Evolutionary conservation across 2,113 vertebrate species (phyloP).

Genomic region (Hiodon alosoides): DNA sequence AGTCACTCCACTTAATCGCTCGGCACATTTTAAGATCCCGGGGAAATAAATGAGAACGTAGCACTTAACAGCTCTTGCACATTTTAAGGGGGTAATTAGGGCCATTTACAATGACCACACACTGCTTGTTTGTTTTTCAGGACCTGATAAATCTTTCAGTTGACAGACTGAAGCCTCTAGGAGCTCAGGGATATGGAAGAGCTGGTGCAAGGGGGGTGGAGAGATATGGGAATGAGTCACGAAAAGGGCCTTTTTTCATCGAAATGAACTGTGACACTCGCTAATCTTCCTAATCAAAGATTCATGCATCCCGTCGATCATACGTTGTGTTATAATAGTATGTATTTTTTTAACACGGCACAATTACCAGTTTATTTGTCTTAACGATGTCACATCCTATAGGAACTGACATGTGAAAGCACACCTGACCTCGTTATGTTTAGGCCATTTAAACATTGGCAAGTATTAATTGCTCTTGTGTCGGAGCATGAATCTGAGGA

Average conservation of each 20-base stretch:
- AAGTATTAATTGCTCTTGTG: too few species aligned
- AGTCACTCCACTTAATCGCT: constrained; percentile 64
- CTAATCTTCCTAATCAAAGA: neutral
- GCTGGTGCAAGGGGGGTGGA: constrained; percentile 11
- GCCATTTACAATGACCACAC: constrained; percentile 50
- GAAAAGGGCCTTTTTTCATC: too few species aligned
- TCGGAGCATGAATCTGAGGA: too few species aligned
- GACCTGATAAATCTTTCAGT: constrained; percentile 51
- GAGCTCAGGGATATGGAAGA: constrained; percentile 13
- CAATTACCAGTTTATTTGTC: neutral
- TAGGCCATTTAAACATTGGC: too few species aligned
- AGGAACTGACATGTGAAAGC: too few species aligned
- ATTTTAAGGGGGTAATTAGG: constrained; percentile 62
- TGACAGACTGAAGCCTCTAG: constrained; percentile 40
- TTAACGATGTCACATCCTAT: too few species aligned
- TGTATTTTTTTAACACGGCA: neutral
- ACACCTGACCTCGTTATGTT: too few species aligned
- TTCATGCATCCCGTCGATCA: neutral
- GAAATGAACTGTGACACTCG: neutral
- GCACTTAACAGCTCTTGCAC: constrained; percentile 48
- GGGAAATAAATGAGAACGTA: constrained; percentile 40
- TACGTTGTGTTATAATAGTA: neutral
- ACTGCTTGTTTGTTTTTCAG: constrained; percentile 50
- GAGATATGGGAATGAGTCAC: constrained; percentile 4
- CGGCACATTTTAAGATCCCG: constrained; percentile 53